Evolutionary conservation across 2,888 invertebrate genomes (phyloP), one percentile per base, ranked within the genome.

Genomic region (Pinctada fucata): DNA sequence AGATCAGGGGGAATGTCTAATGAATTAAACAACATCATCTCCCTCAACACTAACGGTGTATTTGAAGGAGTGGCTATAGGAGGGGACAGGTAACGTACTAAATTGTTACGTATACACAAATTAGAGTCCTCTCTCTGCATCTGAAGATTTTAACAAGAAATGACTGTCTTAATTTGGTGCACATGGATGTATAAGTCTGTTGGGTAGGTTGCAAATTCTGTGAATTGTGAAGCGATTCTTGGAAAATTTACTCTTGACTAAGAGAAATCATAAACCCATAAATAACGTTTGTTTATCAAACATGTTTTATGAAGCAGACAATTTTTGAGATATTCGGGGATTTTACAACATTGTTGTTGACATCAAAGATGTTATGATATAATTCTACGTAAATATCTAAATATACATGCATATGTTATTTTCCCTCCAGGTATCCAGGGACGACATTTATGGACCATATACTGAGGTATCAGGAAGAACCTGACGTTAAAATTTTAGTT

Each of bases 1-100:
- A 95, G 99, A 47, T 99, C 99, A 0, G 99, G 99, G 51, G 99
- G 99, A 6, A 99, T 99, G 99, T 99, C 98, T 72, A 99, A 99
- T 92, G 99, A 99, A 92, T 94, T 99, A 81, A 99, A 99, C 94
- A 99, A 99, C 93, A 98, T 99, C 72, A 95, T 99, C 81, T 97
- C 98, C 0, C 97, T 98, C 90, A 96, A 98, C 75, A 98, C 99
- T 0, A 97, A 99, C 93, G 99, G 99, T 3, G 99, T 99, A 0
- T 96, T 96, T 88, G 99, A 99, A 92, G 99, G 99, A 3, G 97
- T 99, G 4, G 99, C 99, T 72, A 99, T 99, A 89, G 97, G 97
- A 3, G 99, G 99, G 0, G 99, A 99, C 93, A 92, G 94, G 93
- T 93, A 85, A n/a, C 75, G 52, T 3, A 47, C 6, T 58, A 13